Evolutionary conservation across 2,888 invertebrate species (phyloP).

Genomic region (Macrostomum cliftonense): DNA sequence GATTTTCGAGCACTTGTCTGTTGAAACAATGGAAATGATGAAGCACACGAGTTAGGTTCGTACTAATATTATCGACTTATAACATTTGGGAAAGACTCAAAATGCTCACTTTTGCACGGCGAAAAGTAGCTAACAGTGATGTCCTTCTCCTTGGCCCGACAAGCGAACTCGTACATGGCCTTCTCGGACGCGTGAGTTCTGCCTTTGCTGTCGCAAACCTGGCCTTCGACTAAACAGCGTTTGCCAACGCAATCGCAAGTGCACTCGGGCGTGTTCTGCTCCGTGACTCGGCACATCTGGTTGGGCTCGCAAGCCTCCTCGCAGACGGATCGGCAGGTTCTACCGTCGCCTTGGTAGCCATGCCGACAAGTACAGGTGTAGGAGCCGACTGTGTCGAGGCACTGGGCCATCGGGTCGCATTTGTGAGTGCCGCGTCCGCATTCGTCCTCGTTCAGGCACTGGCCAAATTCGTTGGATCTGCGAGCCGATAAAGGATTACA

Average conservation of each 20-base stretch:
- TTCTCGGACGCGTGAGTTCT: background rate
- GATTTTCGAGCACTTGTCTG: too few species aligned
- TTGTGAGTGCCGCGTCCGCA: slow-evolving; percentile 1
- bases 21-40: too few species aligned
- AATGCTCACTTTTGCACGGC: background rate
- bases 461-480: too few species aligned
- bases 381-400: slow-evolving; percentile 12
- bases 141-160: background rate
- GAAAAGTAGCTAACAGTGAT: background rate
- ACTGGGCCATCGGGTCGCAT: slow-evolving; percentile 7
- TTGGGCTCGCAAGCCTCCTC: background rate
- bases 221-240: background rate
- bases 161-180: background rate
- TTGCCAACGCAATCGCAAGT: slow-evolving; percentile 1
- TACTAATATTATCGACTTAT: too few species aligned
- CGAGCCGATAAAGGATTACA: too few species aligned
- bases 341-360: slow-evolving; percentile 7
- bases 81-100: too few species aligned
- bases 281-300: slow-evolving; percentile 1
- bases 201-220: background rate
- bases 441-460: slow-evolving; percentile 3
- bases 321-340: background rate
- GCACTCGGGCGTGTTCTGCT: slow-evolving; percentile 2
- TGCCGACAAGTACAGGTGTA: slow-evolving; percentile 8
- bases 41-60: too few species aligned